phyloP scores from a whole-genome alignment of 2,113 vertebrate species.

The Lepus americanus region DNA sequence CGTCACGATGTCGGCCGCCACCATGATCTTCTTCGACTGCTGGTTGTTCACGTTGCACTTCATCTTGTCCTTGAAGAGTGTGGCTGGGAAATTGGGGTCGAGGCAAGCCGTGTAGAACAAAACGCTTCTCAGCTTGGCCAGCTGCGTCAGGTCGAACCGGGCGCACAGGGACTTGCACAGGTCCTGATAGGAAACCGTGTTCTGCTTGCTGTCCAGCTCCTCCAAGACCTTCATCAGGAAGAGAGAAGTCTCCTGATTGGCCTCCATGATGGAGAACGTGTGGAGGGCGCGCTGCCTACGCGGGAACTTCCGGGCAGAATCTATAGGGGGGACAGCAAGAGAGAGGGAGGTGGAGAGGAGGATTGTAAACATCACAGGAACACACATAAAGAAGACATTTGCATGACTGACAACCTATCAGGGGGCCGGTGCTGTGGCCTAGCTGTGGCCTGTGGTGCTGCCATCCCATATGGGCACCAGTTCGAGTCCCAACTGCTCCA shows the following conservation, averaged over 20 bases:
- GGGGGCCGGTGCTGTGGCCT: no score
- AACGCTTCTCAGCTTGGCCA: slow-evolving; percentile 93
- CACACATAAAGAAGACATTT: neutral
- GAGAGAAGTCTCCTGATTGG: slow-evolving; percentile 91
- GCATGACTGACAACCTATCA: neutral
- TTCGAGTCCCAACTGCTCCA: no score
- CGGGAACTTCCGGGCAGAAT: neutral
- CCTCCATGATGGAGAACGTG: slow-evolving; percentile 89
- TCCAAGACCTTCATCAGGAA: slow-evolving; percentile 94
- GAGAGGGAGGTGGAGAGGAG: slow-evolving; percentile 53
- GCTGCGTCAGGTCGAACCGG: slow-evolving; percentile 93
- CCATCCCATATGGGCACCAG: no score
- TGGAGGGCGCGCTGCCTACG: neutral
- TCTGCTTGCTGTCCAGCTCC: slow-evolving; percentile 93
- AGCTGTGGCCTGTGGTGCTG: no score
- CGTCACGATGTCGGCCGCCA: slow-evolving; percentile 96
- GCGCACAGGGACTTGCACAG: slow-evolving; percentile 95
- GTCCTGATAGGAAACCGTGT: slow-evolving; percentile 94
- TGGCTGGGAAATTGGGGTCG: slow-evolving; percentile 95
- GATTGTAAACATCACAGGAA: slow-evolving; percentile 8
- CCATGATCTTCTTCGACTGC: slow-evolving; percentile 96
- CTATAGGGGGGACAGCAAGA: slow-evolving; percentile 64
- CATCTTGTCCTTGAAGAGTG: slow-evolving; percentile 96
- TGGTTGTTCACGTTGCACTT: slow-evolving; percentile 92
- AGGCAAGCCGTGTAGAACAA: slow-evolving; percentile 95